Evolutionary conservation across 2,113 vertebrate genomes (phyloP), one percentile per base, ranked within the genome.

Genomic region (Sylvia atricapilla): DNA sequence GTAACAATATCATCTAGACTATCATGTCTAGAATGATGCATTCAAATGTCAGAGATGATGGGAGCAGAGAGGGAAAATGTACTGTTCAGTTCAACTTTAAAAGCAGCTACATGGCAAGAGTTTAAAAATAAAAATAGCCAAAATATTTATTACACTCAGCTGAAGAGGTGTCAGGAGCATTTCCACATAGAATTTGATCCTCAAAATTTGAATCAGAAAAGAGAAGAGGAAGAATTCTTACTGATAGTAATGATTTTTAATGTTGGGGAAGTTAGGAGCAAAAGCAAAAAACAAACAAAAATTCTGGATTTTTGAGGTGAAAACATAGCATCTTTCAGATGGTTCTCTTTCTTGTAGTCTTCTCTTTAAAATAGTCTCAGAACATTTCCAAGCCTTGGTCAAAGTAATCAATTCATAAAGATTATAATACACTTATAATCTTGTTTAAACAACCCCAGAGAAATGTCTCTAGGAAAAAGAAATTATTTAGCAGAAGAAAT

Each of bases 141-240:
- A 72, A 64, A 11, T 12, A 8, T 82, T 93, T 94, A 22, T 68
- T 89, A 93, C 28, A 60, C 47, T 90, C 64, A 97, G 93, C 91
- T 92, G 92, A 96, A 81, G 63, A 86, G 43, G 27, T 67, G 64
- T 95, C 91, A 67, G 84, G 52, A 94, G 75, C 63, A 84, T 95
- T 96, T 88, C 87, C 84, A 85, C 37, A 59, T 17, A 39, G 81
- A 58, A 1, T 93, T 68, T 98, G 97, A 91, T 97, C 97, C 47
- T 98, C 97, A 97, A 97, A 98, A 75, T 98, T 90, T 97, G 98
- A 72, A 97, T 94, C 96, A 97, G 95, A 74, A 86, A 82, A 87
- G 13, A 47, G 15, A 88, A 18, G 25, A 86, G 35, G 43, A 95
- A 76, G 74, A 68, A 50, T 39, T 67, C 15, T 68, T 91, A 39